These are phyloP conservation scores for Minunthozetes semirufus DNA, from an alignment of 2,888 invertebrate species.

Conservation along the genomic window DNA sequence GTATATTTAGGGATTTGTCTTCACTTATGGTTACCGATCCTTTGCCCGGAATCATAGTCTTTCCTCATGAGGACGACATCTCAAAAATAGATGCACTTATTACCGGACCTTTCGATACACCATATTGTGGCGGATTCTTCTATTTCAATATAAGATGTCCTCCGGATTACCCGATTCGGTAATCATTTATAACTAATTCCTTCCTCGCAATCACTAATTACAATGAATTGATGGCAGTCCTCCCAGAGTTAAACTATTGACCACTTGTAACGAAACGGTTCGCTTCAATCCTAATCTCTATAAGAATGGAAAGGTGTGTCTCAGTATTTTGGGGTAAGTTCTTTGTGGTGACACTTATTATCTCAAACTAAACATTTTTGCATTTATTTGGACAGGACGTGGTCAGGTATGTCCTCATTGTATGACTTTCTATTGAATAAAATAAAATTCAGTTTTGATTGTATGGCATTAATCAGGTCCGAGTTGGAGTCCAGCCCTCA, in stretches of 20 bases:
- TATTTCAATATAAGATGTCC: conserved; percentile 55
- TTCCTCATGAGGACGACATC: conserved; percentile 54
- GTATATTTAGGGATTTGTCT: conserved; percentile 53
- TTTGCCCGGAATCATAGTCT: conserved; percentile 55
- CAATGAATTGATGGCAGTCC: too few species aligned
- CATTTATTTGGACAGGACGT: too few species aligned
- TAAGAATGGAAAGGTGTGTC: conserved; percentile 56
- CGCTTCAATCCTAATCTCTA: conserved; percentile 60
- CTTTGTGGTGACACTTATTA: too few species aligned
- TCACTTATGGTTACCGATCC: conserved; percentile 54
- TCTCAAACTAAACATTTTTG: too few species aligned
- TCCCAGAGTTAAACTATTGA: conserved; percentile 53
- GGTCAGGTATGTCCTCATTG: too few species aligned
- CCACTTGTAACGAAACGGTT: conserved; percentile 56
- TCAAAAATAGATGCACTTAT: conserved; percentile 55
- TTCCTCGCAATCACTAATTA: too few species aligned
- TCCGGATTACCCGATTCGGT: conserved; percentile 50
- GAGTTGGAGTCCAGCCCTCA: conserved; percentile 56
- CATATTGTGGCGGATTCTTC: conserved; percentile 56
- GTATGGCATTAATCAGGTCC: conserved; percentile 56
- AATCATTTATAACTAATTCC: conserved; percentile 45
- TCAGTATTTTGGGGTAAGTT: conserved; percentile 54
- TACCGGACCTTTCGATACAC: conserved; percentile 57
- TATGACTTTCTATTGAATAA: too few species aligned
- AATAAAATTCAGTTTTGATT: conserved; percentile 37